These are phyloP conservation scores for Morpho achilles DNA, from an alignment of 2,888 invertebrate genomes.

Conservation along the genomic window DNA sequence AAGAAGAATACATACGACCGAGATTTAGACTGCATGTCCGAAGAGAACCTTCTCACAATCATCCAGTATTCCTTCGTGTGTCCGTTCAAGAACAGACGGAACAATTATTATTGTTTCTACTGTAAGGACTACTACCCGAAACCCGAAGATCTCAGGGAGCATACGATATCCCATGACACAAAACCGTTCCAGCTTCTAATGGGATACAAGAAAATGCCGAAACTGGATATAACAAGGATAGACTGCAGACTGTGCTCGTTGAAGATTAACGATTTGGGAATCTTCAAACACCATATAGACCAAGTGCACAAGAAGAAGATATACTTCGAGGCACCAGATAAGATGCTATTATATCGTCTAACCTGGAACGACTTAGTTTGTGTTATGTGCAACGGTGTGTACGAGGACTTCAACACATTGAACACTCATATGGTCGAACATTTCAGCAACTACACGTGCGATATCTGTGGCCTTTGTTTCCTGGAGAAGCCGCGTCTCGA, in stretches of 20 bases:
- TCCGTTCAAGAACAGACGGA: conserved; percentile 67
- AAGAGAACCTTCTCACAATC: conserved; percentile 43
- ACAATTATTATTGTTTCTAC: conserved; percentile 70
- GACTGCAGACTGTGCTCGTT: conserved; percentile 56
- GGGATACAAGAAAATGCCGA: conserved; percentile 64
- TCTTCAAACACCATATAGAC: conserved; percentile 52
- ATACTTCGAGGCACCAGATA: conserved; percentile 54
- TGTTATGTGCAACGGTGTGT: conserved; percentile 38
- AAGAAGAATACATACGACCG: conserved; percentile 61
- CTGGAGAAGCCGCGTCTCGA: conserved; percentile 31
- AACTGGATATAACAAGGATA: conserved; percentile 58
- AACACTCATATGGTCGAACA: conserved; percentile 71
- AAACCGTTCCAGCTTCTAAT: conserved; percentile 55
- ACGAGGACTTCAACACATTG: conserved; percentile 63
- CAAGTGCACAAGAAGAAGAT: conserved; percentile 51
- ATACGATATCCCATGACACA: conserved; percentile 45
- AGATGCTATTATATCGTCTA: conserved; percentile 53
- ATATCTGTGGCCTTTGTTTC: conserved; percentile 61
- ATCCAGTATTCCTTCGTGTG: conserved; percentile 60
- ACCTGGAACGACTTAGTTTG: conserved; percentile 6
- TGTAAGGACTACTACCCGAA: conserved; percentile 70
- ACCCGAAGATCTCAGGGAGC: conserved; percentile 64
- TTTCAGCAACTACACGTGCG: conserved; percentile 65
- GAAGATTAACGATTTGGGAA: conserved; percentile 49
- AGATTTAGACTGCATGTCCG: conserved; percentile 57